Conservation (phyloP, 2,113 vertebrate species). For the Syngnathus floridae region DNA sequence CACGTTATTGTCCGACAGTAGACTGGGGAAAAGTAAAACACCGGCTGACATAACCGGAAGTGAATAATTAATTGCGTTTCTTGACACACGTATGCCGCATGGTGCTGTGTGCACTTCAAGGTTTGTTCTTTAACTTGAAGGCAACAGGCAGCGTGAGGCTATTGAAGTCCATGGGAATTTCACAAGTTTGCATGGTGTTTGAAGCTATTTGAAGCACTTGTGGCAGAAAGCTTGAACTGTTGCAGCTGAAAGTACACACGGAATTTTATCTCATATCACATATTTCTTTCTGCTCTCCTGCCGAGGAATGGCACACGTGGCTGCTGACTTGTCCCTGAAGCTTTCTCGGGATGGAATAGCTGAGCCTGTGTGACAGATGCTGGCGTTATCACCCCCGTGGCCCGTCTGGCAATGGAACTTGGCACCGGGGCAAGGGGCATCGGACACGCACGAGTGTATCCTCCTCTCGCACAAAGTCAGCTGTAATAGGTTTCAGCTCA, state of each 20-base stretch:
- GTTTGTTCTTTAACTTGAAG: constrained; percentile 40
- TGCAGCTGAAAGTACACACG: constrained; percentile 63
- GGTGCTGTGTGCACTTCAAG: constrained; percentile 8
- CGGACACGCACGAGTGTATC: not conserved
- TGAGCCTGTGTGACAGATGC: constrained; percentile 61
- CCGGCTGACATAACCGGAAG: not conserved
- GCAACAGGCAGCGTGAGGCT: constrained; percentile 34
- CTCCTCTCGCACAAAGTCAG: not conserved
- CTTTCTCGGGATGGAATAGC: constrained; percentile 66
- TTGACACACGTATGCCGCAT: not conserved
- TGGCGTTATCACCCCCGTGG: constrained; percentile 61
- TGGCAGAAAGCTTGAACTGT: constrained; percentile 57
- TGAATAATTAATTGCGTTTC: constrained; percentile 4
- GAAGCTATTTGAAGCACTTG: constrained; percentile 59
- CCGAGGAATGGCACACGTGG: constrained; percentile 60
- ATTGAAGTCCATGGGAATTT: constrained; percentile 57
- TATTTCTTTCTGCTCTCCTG: constrained; percentile 42
- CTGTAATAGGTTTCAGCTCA: not conserved
- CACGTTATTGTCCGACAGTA: not conserved
- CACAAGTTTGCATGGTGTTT: constrained; percentile 53
- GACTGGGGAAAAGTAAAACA: not conserved
- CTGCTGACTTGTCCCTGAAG: constrained; percentile 52
- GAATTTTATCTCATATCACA: constrained; percentile 63
- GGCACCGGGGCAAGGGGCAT: constrained; percentile 20
- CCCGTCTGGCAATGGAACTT: constrained; percentile 35